Evolutionary conservation across 2,113 vertebrate genomes (phyloP), one percentile per base, ranked within the genome.

Genomic region (Crotalus helleri): DNA sequence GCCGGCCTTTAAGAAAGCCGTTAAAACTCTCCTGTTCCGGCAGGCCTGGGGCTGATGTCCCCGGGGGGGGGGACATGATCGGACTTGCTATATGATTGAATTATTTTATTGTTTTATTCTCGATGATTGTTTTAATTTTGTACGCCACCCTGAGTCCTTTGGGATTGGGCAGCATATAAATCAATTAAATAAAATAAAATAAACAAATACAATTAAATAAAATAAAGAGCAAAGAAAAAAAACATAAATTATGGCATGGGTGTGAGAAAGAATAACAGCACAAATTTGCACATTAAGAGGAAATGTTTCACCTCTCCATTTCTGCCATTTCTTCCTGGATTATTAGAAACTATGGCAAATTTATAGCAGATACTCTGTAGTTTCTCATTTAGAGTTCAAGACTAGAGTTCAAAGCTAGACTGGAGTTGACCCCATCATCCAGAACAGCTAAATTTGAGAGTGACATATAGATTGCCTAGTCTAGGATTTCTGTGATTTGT

Each of bases 361-460:
- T 90, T 90, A 58, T 61, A 29, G 89, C 24, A 29, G 33, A 81
- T 49, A 58, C 53, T 51, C 46, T 15, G 13, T 81, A 81, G 69
- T 81, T 81, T 81, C 86, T 39, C 54, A 89, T 58, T 33, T 88
- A 23, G 54, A 81, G 33, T 89, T 57, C n/a, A 89, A 55, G n/a
- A n/a, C n/a, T n/a, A n/a, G n/a, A n/a, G n/a, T n/a, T n/a, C n/a
- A n/a, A n/a, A 89, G 33, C 54, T 89, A 58, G 19, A 39, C 39
- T 89, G n/a, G 88, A 33, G 15, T n/a, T 90, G 44, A 29, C n/a
- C 24, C 46, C 46, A 11, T 64, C 59, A 6, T 64, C 23, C 26
- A n/a, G 23, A 29, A 5, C 57, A 4, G 15, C 58, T 94, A 46
- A 92, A 49, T 51, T 54, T 61, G 93, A 85, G 94, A 95, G 26